Conservation (phyloP, 2,797 vertebrate species). For the Tragelaphus oryx region DNA sequence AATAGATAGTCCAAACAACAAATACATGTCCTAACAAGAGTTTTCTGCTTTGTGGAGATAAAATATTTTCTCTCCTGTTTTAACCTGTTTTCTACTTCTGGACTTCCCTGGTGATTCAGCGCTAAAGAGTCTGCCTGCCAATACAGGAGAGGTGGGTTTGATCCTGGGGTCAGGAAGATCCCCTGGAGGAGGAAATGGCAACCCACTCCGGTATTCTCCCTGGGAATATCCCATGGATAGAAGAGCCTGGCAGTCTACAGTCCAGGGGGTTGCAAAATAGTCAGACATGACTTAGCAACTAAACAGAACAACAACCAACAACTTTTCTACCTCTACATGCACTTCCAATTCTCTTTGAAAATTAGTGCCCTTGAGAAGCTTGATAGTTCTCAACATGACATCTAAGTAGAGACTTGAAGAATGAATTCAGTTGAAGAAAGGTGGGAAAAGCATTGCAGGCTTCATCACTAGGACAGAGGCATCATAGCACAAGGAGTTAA, state of each 20-base stretch:
- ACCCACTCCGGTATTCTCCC: neutral
- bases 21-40: neutral
- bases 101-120: neutral
- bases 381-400: neutral
- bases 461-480: neutral
- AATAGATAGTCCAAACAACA: neutral
- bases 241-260: neutral
- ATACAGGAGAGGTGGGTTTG: neutral
- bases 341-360: constrained; percentile 13
- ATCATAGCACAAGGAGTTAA: neutral
- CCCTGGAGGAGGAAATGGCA: neutral
- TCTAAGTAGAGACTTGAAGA: neutral
- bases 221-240: neutral
- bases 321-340: neutral
- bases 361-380: neutral
- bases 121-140: neutral
- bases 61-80: neutral
- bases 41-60: neutral
- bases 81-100: neutral
- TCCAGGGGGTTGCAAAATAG: neutral
- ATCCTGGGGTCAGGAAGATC: neutral
- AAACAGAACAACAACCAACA: neutral
- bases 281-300: neutral
- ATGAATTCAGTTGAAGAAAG: neutral
- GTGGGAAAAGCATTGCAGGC: neutral